Conservation (phyloP, 2,797 vertebrate genomes). For the Sitta carolinensis region DNA sequence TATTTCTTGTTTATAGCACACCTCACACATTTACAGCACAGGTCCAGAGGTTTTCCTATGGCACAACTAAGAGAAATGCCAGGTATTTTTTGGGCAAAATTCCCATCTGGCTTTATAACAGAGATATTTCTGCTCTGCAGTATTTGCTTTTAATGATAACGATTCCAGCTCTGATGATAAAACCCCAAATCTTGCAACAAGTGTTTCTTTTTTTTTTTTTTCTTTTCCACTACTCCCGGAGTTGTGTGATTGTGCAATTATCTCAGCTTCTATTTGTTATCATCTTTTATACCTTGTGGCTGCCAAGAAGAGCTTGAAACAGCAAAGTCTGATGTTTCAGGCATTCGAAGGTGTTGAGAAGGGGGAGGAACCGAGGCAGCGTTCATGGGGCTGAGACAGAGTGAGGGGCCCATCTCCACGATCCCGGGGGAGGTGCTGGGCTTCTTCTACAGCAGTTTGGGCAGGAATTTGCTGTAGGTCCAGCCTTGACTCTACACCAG, state of each 20-base stretch:
- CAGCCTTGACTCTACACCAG: neutral
- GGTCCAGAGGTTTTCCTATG: neutral
- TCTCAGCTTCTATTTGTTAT: neutral
- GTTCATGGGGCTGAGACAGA: rapidly evolving
- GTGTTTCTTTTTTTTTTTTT: neutral
- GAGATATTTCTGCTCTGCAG: constrained; percentile 19
- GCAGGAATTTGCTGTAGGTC: neutral
- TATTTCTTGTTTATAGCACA: neutral
- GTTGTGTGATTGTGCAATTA: neutral
- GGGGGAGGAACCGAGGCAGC: rapidly evolving
- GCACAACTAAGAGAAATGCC: neutral
- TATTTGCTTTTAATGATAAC: constrained; percentile 53
- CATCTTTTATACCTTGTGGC: neutral
- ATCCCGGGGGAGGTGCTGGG: neutral
- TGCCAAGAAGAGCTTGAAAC: neutral
- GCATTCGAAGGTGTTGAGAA: neutral
- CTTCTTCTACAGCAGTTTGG: neutral
- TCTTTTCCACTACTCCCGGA: neutral
- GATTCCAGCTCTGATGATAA: constrained; percentile 1
- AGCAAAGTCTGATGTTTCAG: neutral
- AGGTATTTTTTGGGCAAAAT: constrained; percentile 37
- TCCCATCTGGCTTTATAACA: constrained; percentile 25
- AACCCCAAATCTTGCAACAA: neutral
- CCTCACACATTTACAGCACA: neutral
- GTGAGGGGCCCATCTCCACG: rapidly evolving